Conservation (phyloP, 1,140 invertebrate species). For the Dinothrombium tinctorium region DNA sequence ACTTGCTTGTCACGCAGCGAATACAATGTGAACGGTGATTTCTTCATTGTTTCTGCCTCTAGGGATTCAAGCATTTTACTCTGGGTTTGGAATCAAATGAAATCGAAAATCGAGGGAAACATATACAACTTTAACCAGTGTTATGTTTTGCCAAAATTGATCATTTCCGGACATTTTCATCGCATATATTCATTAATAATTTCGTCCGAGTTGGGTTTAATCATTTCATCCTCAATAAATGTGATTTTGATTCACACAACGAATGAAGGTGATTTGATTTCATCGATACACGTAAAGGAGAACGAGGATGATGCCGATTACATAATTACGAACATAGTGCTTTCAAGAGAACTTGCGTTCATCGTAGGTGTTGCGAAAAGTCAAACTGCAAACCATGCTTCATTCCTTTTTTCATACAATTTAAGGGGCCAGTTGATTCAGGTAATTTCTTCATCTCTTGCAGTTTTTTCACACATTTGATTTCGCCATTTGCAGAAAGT, state of each 20-base stretch:
- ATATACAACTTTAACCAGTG: constrained; percentile 39
- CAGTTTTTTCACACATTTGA: no score
- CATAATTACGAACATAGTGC: constrained; percentile 7
- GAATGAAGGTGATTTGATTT: constrained; percentile 8
- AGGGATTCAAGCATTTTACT: constrained; percentile 90
- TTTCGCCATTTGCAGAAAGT: no score
- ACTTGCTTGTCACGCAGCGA: constrained; percentile 88
- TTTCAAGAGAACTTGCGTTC: constrained; percentile 11
- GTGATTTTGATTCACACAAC: constrained; percentile 12
- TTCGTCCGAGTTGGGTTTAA: constrained; percentile 88
- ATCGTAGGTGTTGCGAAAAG: constrained; percentile 10
- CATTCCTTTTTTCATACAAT: constrained; percentile 11
- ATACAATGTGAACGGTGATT: constrained; percentile 93
- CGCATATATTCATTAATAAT: constrained; percentile 82
- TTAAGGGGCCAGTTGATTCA: constrained; percentile 10
- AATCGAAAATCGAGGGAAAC: constrained; percentile 10
- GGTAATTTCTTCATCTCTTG: background rate
- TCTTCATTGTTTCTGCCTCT: constrained; percentile 89
- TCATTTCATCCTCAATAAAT: constrained; percentile 47
- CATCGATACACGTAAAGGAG: constrained; percentile 9
- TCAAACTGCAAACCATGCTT: background rate
- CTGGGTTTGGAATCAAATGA: constrained; percentile 84
- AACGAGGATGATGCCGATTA: constrained; percentile 7
- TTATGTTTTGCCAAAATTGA: constrained; percentile 44
- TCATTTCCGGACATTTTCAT: constrained; percentile 86